Conservation (phyloP, 2,113 vertebrate species). For the Irena cyanogastra region DNA sequence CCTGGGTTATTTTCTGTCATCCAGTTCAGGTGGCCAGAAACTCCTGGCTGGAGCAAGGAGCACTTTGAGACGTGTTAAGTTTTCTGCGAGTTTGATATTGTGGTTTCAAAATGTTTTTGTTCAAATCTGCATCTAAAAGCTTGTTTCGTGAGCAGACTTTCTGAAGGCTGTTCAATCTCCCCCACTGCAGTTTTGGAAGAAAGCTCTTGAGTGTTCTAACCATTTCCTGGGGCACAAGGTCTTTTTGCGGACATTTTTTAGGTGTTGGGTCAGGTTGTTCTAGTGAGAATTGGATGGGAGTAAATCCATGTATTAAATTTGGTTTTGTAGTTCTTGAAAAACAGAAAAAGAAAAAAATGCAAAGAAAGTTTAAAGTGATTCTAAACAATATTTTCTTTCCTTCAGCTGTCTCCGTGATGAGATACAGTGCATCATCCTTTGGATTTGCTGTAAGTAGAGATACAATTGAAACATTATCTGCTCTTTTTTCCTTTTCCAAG, state of each 20-base stretch:
- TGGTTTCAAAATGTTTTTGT: background rate
- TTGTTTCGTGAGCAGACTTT: background rate
- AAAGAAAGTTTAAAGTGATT: background rate
- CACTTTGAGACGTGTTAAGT: background rate
- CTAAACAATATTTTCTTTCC: conserved; percentile 74
- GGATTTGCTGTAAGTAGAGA: conserved; percentile 96
- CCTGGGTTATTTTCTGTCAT: background rate
- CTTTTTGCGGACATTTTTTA: background rate
- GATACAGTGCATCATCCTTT: conserved; percentile 96
- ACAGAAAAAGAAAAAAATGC: background rate
- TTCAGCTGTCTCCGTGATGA: conserved; percentile 96
- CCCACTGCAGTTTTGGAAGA: background rate
- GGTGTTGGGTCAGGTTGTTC: background rate
- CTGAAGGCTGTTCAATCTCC: background rate
- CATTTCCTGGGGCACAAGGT: background rate
- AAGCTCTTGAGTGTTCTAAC: background rate
- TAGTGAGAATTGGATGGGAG: background rate
- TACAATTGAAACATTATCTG: background rate
- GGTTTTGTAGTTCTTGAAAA: background rate
- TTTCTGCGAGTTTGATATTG: background rate
- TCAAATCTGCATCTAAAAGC: background rate
- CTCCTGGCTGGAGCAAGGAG: background rate
- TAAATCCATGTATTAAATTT: background rate
- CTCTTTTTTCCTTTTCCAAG: background rate
- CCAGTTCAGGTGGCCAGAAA: background rate